phyloP scores from a whole-genome alignment of 2,113 vertebrate genomes.

The Gasterosteus nipponicus region DNA sequence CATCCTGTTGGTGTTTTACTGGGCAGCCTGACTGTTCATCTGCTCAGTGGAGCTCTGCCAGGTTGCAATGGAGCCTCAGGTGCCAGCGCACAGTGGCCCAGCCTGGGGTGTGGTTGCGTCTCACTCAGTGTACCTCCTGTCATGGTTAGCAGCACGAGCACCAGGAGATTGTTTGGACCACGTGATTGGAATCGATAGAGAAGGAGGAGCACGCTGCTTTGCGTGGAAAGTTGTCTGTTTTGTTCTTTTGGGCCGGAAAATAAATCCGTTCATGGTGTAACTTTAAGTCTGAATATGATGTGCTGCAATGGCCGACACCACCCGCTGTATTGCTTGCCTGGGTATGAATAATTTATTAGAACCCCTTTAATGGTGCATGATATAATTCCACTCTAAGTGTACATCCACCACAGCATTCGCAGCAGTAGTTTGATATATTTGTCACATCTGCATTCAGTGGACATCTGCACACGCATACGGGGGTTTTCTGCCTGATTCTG shows the following conservation, averaged over 20 bases:
- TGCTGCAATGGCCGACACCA: conserved; percentile 29
- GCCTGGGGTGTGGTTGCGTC: conserved; percentile 41
- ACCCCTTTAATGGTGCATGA: background rate
- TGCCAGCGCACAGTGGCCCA: conserved; percentile 20
- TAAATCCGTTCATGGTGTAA: background rate
- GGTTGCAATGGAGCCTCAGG: conserved; percentile 49
- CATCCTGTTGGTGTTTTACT: conserved; percentile 1
- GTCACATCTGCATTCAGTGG: background rate
- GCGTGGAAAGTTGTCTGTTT: background rate
- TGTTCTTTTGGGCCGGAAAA: background rate
- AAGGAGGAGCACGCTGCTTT: background rate
- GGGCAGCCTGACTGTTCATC: background rate
- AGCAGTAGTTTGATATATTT: conserved; percentile 5
- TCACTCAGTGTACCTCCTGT: conserved; percentile 3
- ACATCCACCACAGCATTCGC: background rate
- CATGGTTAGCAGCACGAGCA: background rate
- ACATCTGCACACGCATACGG: background rate
- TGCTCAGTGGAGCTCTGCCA: conserved; percentile 25
- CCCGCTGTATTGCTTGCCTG: conserved; percentile 34
- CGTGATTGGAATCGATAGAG: conserved; percentile 4
- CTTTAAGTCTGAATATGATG: conserved; percentile 7
- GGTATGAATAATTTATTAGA: conserved; percentile 63
- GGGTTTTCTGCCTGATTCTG: conserved; percentile 1
- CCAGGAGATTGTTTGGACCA: conserved; percentile 8
- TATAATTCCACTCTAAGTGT: background rate